Conservation (phyloP, 2,113 vertebrate genomes). For the Bettongia penicillata region DNA sequence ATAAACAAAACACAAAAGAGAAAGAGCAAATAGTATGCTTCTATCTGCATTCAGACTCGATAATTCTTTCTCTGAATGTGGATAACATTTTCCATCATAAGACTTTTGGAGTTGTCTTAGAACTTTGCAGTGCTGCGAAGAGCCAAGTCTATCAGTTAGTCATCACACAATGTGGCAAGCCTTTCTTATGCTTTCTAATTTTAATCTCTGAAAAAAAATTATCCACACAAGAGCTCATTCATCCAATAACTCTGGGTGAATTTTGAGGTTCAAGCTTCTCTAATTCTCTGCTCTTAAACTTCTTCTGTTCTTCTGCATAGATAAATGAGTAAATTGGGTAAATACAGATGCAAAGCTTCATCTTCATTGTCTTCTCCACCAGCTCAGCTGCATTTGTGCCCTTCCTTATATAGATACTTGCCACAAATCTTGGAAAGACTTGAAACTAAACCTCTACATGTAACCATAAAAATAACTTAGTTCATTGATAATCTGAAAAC, state of each 20-base stretch:
- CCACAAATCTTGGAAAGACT: not conserved
- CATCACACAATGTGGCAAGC: no score
- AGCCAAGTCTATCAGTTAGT: no score
- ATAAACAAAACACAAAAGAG: no score
- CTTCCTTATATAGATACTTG: not conserved
- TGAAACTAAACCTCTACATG: not conserved
- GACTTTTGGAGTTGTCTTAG: no score
- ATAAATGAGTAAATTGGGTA: not conserved
- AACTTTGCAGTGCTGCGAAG: no score
- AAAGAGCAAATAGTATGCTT: no score
- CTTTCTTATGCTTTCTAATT: not conserved
- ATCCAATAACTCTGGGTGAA: not conserved
- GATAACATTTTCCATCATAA: no score
- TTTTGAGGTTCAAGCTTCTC: not conserved
- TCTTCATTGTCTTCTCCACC: not conserved
- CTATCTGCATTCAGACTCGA: no score
- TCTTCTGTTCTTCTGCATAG: not conserved
- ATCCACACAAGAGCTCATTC: not conserved
- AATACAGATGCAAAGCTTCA: not conserved
- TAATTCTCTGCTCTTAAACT: not conserved
- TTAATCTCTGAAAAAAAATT: not conserved
- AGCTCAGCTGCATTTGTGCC: not conserved
- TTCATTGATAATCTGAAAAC: not conserved
- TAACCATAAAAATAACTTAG: not conserved
- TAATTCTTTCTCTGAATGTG: no score